These are phyloP conservation scores for Oncopodura yosiiana DNA, from an alignment of 1,140 invertebrate species.

Conservation along the genomic window DNA sequence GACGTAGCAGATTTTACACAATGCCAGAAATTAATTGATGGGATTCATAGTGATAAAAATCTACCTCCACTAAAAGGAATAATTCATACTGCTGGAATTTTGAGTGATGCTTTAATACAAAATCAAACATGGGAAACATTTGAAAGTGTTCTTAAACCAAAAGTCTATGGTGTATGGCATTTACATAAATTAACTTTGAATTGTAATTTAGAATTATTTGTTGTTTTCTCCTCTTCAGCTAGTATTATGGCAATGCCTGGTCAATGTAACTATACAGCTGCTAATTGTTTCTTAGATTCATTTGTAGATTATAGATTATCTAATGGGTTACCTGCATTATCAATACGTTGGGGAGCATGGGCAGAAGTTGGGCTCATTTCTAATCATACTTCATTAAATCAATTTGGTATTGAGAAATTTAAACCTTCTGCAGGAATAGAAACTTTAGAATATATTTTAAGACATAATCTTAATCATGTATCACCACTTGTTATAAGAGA, in stretches of 20 bases:
- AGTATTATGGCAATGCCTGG: neutral
- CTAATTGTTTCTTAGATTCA: conserved; percentile 11
- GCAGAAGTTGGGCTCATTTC: conserved; percentile 1
- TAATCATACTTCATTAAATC: neutral
- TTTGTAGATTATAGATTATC: conserved; percentile 4
- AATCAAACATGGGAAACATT: conserved; percentile 20
- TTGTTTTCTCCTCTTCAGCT: conserved; percentile 10
- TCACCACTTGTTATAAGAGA: neutral
- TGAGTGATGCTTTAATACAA: conserved; percentile 10
- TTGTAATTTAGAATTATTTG: conserved; percentile 12
- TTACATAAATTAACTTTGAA: conserved; percentile 14
- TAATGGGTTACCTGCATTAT: neutral
- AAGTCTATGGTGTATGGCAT: conserved; percentile 22
- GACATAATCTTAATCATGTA: neutral
- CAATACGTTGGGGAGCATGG: conserved; percentile 16
- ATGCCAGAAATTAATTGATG: conserved; percentile 5
- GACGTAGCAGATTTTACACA: conserved; percentile 4
- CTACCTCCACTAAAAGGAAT: conserved; percentile 21
- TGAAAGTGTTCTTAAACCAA: conserved; percentile 12
- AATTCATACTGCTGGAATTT: conserved; percentile 16
- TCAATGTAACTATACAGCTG: conserved; percentile 5
- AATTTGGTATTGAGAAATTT: conserved; percentile 1
- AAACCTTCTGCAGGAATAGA: conserved; percentile 3
- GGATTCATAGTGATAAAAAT: neutral
- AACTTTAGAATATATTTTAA: neutral